A percentile compares a stretch with the other conserved stretches of the same genome.
phyloP scores from a whole-genome alignment of 2,888 invertebrate species.

The Acanthopleura granulata region DNA sequence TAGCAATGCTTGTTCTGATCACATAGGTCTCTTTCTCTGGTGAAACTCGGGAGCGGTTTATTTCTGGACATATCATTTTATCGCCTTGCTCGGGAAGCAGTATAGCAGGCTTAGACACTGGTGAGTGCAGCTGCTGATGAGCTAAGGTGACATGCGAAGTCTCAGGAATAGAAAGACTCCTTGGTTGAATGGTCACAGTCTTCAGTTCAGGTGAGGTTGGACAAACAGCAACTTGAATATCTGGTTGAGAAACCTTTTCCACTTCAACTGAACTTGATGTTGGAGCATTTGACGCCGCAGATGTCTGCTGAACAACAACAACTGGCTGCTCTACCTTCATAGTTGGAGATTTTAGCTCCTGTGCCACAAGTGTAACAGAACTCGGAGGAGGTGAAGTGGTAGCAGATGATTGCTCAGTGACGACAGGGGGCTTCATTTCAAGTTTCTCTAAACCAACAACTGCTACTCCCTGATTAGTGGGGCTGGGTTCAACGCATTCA shows the following conservation, averaged over 20 bases:
- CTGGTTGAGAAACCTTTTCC: background rate
- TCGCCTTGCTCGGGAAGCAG: too few species aligned
- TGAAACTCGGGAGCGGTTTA: too few species aligned
- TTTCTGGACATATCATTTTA: too few species aligned
- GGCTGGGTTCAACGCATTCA: background rate
- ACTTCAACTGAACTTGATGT: background rate
- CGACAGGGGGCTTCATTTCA: background rate
- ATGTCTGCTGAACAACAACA: background rate
- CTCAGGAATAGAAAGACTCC: background rate
- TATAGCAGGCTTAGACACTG: background rate
- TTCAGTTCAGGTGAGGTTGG: background rate
- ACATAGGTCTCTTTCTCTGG: too few species aligned
- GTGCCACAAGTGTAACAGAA: background rate
- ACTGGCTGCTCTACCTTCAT: background rate
- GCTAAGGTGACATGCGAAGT: background rate
- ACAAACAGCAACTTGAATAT: background rate
- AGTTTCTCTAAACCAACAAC: background rate
- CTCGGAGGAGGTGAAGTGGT: background rate
- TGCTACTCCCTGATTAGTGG: background rate
- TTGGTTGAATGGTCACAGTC: background rate
- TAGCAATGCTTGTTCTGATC: too few species aligned
- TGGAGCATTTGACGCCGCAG: background rate
- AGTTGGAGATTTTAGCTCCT: background rate
- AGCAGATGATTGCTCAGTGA: background rate
- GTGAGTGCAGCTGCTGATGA: background rate